Conservation (phyloP, 2,113 vertebrate species). For the Narcine bancroftii region DNA sequence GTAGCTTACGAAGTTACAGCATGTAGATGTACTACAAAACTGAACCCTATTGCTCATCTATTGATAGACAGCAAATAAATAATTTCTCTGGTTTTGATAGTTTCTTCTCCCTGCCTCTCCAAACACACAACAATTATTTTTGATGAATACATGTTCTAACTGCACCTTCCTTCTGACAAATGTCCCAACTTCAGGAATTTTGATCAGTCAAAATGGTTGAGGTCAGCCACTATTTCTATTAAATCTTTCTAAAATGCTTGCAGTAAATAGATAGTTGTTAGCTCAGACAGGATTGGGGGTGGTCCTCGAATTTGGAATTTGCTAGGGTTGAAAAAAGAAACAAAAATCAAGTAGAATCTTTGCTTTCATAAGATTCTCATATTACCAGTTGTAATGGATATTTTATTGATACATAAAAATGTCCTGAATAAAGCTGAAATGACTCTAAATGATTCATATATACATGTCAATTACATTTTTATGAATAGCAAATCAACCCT, state of each 20-base stretch:
- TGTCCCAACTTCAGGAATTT: neutral
- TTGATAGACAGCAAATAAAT: neutral
- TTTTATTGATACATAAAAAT: neutral
- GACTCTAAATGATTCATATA: neutral
- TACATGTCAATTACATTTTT: too few species aligned
- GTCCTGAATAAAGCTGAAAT: neutral
- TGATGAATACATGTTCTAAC: neutral
- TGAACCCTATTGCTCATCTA: neutral
- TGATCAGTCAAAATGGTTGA: slow-evolving; percentile 29
- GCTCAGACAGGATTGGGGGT: neutral
- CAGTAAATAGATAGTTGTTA: neutral
- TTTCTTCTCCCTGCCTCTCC: neutral
- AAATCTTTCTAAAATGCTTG: neutral
- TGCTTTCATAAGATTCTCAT: neutral
- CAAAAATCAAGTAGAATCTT: neutral
- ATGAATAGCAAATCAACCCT: neutral
- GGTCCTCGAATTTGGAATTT: too few species aligned
- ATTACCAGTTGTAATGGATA: neutral
- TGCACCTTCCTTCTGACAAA: slow-evolving; percentile 24
- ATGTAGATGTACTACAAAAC: neutral
- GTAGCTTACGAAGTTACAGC: neutral
- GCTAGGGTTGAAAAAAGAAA: neutral
- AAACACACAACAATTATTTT: neutral
- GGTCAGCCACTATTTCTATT: slow-evolving; percentile 13
- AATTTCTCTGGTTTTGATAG: neutral